These are phyloP conservation scores for Anthrax anthrax DNA, from an alignment of 2,888 invertebrate species.

Conservation along the genomic window DNA sequence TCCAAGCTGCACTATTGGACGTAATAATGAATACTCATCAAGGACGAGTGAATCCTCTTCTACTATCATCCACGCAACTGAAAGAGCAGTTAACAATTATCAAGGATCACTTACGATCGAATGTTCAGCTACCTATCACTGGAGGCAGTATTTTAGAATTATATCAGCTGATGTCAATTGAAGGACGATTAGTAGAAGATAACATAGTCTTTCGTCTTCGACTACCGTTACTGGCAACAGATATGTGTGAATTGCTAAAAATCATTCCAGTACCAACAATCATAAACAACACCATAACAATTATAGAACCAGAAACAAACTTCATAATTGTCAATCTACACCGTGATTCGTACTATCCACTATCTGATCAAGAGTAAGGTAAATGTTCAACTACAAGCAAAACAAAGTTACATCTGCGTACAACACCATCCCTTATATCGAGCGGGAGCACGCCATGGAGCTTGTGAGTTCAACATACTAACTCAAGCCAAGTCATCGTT, in stretches of 20 bases:
- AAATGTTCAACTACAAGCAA: neutral
- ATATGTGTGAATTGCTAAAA: too few relatives aligned
- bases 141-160: neutral
- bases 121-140: neutral
- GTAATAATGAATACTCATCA: neutral
- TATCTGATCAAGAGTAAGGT: neutral
- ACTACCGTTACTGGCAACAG: too few relatives aligned
- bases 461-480: too few relatives aligned
- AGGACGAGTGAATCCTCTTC: neutral
- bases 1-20: neutral
- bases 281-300: neutral
- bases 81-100: neutral
- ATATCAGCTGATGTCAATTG: neutral
- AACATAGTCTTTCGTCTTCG: neutral
- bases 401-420: neutral
- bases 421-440: neutral
- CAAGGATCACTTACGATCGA: neutral
- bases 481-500: too few relatives aligned
- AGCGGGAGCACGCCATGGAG: too few relatives aligned
- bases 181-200: neutral
- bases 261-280: too few relatives aligned
- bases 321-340: neutral
- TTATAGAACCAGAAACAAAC: neutral
- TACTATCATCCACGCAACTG: neutral
- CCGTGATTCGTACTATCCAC: neutral